Conservation (phyloP, 1,140 invertebrate species). For the Hypsibius dujardini region DNA sequence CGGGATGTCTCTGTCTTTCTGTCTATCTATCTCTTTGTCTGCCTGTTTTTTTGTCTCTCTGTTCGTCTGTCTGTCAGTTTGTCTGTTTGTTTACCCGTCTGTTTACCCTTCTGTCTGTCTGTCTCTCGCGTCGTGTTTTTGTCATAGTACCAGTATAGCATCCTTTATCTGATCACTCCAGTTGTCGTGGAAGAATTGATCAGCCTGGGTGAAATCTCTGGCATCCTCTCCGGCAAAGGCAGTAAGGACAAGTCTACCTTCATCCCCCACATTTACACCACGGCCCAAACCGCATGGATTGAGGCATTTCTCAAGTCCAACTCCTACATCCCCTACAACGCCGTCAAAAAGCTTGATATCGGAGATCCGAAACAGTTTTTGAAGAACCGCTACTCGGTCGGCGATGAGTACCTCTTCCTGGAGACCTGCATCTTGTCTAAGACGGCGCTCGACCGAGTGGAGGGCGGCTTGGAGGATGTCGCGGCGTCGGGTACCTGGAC, state of each 20-base stretch:
- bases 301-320: constrained; percentile 80
- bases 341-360: constrained; percentile 65
- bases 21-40: too few species aligned
- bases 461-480: constrained; percentile 65
- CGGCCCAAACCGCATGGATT: constrained; percentile 71
- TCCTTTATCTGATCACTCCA: constrained; percentile 27
- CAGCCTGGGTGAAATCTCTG: constrained; percentile 50
- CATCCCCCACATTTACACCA: constrained; percentile 71
- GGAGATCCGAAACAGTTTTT: constrained; percentile 63
- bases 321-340: constrained; percentile 78
- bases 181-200: constrained; percentile 46
- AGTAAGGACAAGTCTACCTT: constrained; percentile 51
- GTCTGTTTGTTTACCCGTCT: too few species aligned
- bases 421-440: constrained; percentile 56
- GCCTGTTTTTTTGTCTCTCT: too few species aligned
- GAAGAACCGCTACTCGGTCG: constrained; percentile 50
- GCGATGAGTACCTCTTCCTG: constrained; percentile 48
- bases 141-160: too few species aligned
- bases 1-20: too few species aligned
- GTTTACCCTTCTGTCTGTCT: too few species aligned
- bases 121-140: too few species aligned
- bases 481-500: constrained; percentile 52
- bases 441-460: constrained; percentile 53
- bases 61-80: too few species aligned
- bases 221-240: constrained; percentile 56